phyloP scores from a whole-genome alignment of 2,888 invertebrate genomes.

The Bhutanitis thaidina region DNA sequence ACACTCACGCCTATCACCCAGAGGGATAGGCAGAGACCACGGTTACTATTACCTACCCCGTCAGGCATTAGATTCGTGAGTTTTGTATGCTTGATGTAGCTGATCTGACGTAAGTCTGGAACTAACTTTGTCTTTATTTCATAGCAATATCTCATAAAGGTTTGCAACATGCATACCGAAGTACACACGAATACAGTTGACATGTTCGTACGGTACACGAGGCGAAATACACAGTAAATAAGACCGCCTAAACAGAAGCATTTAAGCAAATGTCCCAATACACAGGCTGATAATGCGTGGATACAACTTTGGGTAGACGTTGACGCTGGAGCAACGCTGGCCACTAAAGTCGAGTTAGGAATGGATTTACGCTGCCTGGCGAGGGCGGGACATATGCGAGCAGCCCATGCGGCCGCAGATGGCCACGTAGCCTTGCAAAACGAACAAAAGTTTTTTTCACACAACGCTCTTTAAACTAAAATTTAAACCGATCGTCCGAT shows the following conservation, averaged over 20 bases:
- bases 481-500: slow-evolving; percentile 17
- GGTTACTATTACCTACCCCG: too few relatives aligned
- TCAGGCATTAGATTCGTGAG: too few relatives aligned
- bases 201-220: too few relatives aligned
- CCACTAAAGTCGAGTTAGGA: slow-evolving; percentile 65
- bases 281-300: slow-evolving; percentile 49
- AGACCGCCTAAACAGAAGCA: background rate
- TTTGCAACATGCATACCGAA: too few relatives aligned
- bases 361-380: slow-evolving; percentile 64
- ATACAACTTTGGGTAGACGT: slow-evolving; percentile 36
- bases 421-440: slow-evolving; percentile 40
- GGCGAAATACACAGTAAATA: background rate
- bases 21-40: too few relatives aligned
- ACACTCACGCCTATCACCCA: too few relatives aligned
- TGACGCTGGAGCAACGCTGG: slow-evolving; percentile 21
- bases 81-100: too few relatives aligned
- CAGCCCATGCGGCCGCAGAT: slow-evolving; percentile 10
- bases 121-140: too few relatives aligned
- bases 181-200: too few relatives aligned
- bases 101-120: too few relatives aligned
- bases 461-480: slow-evolving; percentile 64
- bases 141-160: too few relatives aligned
- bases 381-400: slow-evolving; percentile 48
- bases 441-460: slow-evolving; percentile 63
- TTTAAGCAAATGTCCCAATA: slow-evolving; percentile 18